A percentile compares a stretch with the other conserved stretches of the same genome.
phyloP scores from a whole-genome alignment of 2,888 invertebrate genomes.

The Tuberolachnus salignus region DNA sequence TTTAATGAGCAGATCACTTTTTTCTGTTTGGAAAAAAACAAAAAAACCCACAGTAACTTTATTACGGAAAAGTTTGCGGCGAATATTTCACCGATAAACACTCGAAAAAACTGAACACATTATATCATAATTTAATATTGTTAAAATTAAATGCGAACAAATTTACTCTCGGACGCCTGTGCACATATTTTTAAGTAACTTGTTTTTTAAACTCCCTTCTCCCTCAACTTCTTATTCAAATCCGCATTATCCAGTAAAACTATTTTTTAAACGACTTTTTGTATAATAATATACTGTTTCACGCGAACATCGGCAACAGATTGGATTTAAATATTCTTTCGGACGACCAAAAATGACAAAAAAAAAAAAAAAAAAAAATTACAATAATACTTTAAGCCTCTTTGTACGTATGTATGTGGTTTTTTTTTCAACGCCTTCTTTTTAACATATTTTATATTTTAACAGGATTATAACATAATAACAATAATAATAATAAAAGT shows the following conservation, averaged over 20 bases:
- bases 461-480: conserved; percentile 37
- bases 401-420: not conserved
- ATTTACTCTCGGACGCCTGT: not conserved
- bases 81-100: conserved; percentile 27
- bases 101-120: conserved; percentile 24
- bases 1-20: conserved; percentile 53
- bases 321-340: conserved; percentile 30
- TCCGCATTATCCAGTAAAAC: conserved; percentile 14
- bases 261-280: conserved; percentile 49
- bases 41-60: conserved; percentile 43
- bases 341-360: not conserved
- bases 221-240: conserved; percentile 19
- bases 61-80: conserved; percentile 2
- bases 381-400: not conserved
- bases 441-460: conserved; percentile 37
- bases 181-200: conserved; percentile 16
- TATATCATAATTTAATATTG: not conserved
- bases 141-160: not conserved
- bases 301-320: not conserved
- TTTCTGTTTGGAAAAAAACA: conserved; percentile 16
- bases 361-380: not conserved
- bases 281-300: conserved; percentile 7
- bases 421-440: conserved; percentile 34
- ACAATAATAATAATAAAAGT: conserved; percentile 22
- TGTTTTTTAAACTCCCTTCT: conserved; percentile 2